Base-by-base conservation (phyloP, 2,113 vertebrate genomes). In the Cryptotis parvus region DNA sequence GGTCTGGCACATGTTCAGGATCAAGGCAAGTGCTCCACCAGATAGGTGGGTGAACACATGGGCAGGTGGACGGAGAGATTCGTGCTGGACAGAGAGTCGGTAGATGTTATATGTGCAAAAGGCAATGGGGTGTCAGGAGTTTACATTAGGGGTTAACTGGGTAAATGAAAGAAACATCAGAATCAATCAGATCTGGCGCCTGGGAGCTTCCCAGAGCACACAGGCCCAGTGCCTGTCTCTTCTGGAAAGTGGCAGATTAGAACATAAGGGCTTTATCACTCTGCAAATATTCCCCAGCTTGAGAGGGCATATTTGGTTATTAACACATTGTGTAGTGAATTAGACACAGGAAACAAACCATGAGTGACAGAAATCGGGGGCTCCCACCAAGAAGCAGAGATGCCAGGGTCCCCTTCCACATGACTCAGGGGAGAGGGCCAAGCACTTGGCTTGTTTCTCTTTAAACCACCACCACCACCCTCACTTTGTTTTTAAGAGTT, bases 221-320 rank as follows among this genome's bases (percentile, higher is more conserved):
- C 87, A 43, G 66, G 43, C 33, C 68, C 49, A 33, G 52, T 24
- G 52, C 35, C 63, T 9, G 61, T 75, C 39, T 91, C 70, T 83
- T 74, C 83, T 69, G 70, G 91, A 90, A 93, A 92, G 78, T 79
- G 75, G 69, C 45, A 94, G 70, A 91, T 77, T 52, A 65, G 74
- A 80, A 80, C 52, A 68, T 70, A 91, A 93, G 69, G 82, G 91
- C 91, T 91, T 91, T 78, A 90, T 77, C 78, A 79, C 58, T 87
- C 87, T 45, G 84, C 68, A 94, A 94, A 90, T 82, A 94, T 78
- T 89, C 76, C 55, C 88, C 89, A 91, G 86, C 95, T 61, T 96
- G 90, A 61, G 82, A 93, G 91, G 90, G 88, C 88, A 91, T 91
- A 94, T 94, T 94, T 94, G 94, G 79, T 90, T 86, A 88, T 78